Percentiles rank a stretch among this genome's conserved stretches.
Evolutionary conservation across 1,140 invertebrate species (phyloP).

Genomic region (Sarcophaga peregrina): DNA sequence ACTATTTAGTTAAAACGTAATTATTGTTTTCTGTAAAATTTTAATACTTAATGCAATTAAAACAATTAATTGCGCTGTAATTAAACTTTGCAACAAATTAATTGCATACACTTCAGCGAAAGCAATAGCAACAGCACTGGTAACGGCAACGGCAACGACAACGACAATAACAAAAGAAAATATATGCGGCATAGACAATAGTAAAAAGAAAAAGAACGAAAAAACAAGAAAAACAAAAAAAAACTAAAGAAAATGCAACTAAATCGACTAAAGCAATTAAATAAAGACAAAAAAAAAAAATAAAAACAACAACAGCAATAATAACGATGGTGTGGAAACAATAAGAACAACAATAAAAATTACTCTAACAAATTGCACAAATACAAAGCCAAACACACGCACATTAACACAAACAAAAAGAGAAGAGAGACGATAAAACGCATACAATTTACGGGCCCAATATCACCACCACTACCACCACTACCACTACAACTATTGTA

Average conservation of each 20-base stretch:
- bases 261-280: neutral
- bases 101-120: neutral
- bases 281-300: neutral
- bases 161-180: too few relatives aligned
- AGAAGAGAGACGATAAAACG: neutral
- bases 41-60: slow-evolving; percentile 22
- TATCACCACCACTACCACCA: neutral
- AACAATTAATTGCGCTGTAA: slow-evolving; percentile 15
- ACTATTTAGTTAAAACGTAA: neutral
- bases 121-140: too few relatives aligned
- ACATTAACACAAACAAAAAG: too few relatives aligned
- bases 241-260: neutral
- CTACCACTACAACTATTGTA: neutral
- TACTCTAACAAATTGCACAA: slow-evolving; percentile 9
- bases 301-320: neutral
- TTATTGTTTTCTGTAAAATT: slow-evolving; percentile 6
- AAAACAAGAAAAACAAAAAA: neutral
- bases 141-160: too few relatives aligned
- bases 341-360: too few relatives aligned
- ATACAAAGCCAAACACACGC: slow-evolving; percentile 33
- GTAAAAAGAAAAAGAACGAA: too few relatives aligned
- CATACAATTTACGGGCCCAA: neutral
- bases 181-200: too few relatives aligned
- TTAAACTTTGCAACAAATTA: slow-evolving; percentile 21
- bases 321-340: neutral